Percentiles rank a stretch among this genome's conserved stretches.
Evolutionary conservation across 2,797 vertebrate species (phyloP).

Genomic region (Petrocephalus sullivani): DNA sequence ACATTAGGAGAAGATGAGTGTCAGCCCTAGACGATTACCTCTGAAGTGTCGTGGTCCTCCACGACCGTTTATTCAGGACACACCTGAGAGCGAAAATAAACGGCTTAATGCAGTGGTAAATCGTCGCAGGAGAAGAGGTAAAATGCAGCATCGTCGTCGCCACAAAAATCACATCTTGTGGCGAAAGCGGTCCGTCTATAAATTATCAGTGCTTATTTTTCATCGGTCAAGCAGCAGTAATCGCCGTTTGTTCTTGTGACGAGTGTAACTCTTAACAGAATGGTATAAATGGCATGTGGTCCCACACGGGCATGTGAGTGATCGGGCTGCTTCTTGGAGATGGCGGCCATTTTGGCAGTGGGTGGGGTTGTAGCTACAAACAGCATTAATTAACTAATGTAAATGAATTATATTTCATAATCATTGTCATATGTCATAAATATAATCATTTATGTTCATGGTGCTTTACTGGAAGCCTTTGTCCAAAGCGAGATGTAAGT

Average conservation of each 20-base stretch:
- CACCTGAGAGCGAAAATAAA: not conserved
- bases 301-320: not conserved
- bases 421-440: not conserved
- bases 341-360: not conserved
- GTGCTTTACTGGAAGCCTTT: too few relatives aligned
- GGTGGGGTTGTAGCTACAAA: not conserved
- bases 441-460: not conserved
- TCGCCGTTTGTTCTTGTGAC: not conserved
- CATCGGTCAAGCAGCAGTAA: not conserved
- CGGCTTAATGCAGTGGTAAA: slow-evolving; percentile 6
- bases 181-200: not conserved
- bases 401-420: too few relatives aligned
- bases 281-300: not conserved
- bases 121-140: not conserved
- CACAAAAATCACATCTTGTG: not conserved
- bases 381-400: too few relatives aligned
- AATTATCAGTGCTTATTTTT: not conserved
- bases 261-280: not conserved
- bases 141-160: slow-evolving; percentile 7
- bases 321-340: too few relatives aligned
- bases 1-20: not conserved
- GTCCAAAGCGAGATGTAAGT: not conserved
- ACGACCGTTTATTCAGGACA: not conserved
- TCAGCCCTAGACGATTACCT: not conserved
- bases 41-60: not conserved